phyloP scores from a whole-genome alignment of 2,797 vertebrate genomes.

The Aulostomus chinensis region DNA sequence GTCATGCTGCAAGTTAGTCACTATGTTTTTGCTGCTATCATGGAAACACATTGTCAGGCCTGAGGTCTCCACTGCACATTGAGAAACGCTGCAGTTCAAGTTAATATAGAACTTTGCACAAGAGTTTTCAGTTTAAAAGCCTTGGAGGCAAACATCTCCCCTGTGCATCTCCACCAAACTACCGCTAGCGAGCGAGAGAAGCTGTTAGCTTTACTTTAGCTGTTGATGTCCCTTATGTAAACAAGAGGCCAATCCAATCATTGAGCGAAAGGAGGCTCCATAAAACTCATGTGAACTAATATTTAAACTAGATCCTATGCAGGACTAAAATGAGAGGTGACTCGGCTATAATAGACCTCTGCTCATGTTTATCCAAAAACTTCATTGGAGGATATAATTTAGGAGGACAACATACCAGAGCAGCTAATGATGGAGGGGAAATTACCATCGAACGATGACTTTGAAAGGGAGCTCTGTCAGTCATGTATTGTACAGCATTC shows the following conservation, averaged over 20 bases:
- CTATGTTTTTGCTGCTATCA: too few species aligned
- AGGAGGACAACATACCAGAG: slow-evolving; percentile 4
- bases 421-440: slow-evolving; percentile 9
- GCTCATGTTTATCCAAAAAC: not conserved
- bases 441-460: slow-evolving; percentile 4
- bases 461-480: slow-evolving; percentile 14
- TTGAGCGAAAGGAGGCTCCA: not conserved
- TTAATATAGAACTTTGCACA: too few species aligned
- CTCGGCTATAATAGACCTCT: not conserved
- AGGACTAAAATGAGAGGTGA: not conserved
- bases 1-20: too few species aligned
- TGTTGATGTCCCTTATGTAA: not conserved
- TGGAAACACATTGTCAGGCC: too few species aligned
- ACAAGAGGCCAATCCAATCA: not conserved
- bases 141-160: too few species aligned
- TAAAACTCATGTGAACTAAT: not conserved
- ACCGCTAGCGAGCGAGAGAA: too few species aligned
- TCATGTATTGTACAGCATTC: slow-evolving; percentile 5
- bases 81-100: too few species aligned
- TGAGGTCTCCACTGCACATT: too few species aligned
- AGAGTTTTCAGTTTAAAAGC: too few species aligned
- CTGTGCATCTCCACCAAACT: too few species aligned
- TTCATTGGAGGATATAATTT: slow-evolving; percentile 14
- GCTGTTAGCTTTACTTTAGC: too few species aligned
- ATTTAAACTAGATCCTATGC: not conserved